These are phyloP conservation scores for Leptodirus hochenwartii DNA, from an alignment of 2,888 invertebrate genomes.

Conservation along the genomic window DNA sequence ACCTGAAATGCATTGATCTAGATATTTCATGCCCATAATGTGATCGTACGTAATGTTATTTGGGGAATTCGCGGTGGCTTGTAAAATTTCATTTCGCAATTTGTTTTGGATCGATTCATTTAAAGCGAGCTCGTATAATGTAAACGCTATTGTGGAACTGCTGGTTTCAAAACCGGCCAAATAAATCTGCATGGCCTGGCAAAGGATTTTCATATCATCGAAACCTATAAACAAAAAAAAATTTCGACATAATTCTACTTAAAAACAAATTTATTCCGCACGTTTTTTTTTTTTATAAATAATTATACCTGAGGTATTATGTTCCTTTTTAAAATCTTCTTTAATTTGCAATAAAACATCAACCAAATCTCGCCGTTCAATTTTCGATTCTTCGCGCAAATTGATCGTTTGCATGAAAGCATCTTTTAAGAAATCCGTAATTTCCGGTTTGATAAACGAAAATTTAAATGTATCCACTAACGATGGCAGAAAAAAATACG, in stretches of 20 bases:
- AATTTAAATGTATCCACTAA: slow-evolving; percentile 21
- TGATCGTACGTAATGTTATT: slow-evolving; percentile 28
- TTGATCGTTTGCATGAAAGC: slow-evolving; percentile 21
- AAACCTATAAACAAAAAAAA: slow-evolving; percentile 4
- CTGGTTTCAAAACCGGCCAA: slow-evolving; percentile 35
- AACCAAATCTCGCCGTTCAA: slow-evolving; percentile 27
- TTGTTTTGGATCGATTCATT: slow-evolving; percentile 28
- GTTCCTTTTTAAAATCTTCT: slow-evolving; percentile 12
- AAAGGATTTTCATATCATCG: slow-evolving; percentile 10
- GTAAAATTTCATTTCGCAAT: slow-evolving; percentile 27
- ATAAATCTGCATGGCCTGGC: slow-evolving; percentile 30
- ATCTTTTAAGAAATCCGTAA: slow-evolving; percentile 19
- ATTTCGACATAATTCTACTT: background rate
- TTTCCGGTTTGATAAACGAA: slow-evolving; percentile 19
- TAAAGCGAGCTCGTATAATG: slow-evolving; percentile 28
- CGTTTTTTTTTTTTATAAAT: background rate
- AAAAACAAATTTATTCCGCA: background rate
- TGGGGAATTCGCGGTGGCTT: slow-evolving; percentile 17
- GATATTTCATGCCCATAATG: slow-evolving; percentile 30
- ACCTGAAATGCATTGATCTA: slow-evolving; percentile 32
- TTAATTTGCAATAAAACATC: slow-evolving; percentile 25
- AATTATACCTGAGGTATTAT: slow-evolving; percentile 15
- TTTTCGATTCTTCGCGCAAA: slow-evolving; percentile 17
- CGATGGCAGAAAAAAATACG: no score
- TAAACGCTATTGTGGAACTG: slow-evolving; percentile 27